Evolutionary conservation across 2,888 invertebrate species (phyloP).

Genomic region (Lepidochitona cinerea): DNA sequence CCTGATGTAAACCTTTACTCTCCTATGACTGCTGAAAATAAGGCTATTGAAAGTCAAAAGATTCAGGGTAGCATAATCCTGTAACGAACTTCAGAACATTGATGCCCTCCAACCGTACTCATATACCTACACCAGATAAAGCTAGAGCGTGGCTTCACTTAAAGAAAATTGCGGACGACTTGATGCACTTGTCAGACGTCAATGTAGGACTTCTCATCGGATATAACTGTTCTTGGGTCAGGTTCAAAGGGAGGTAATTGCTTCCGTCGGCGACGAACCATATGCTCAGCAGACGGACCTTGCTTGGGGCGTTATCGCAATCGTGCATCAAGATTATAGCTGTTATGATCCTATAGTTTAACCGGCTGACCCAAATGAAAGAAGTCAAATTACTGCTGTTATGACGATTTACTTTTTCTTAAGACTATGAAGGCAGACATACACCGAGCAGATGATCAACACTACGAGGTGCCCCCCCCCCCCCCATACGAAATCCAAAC

Average conservation of each 20-base stretch:
- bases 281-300: slow-evolving; percentile 25
- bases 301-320: slow-evolving; percentile 34
- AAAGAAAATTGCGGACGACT: slow-evolving; percentile 19
- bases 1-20: slow-evolving; percentile 23
- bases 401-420: background rate
- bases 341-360: background rate
- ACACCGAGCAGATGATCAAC: too few relatives aligned
- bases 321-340: background rate
- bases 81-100: slow-evolving; percentile 23
- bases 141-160: slow-evolving; percentile 33
- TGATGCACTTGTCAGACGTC: slow-evolving; percentile 21
- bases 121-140: slow-evolving; percentile 36
- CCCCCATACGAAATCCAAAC: too few relatives aligned
- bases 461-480: too few relatives aligned
- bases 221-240: slow-evolving; percentile 35
- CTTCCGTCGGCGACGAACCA: too few relatives aligned
- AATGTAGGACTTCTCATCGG: slow-evolving; percentile 36
- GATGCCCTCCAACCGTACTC: slow-evolving; percentile 33
- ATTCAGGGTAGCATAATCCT: slow-evolving; percentile 28
- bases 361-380: background rate
- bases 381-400: background rate
- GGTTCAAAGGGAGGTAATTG: too few relatives aligned
- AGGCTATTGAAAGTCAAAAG: slow-evolving; percentile 2
- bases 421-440: too few relatives aligned
- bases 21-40: slow-evolving; percentile 24